Evolutionary conservation across 2,797 vertebrate genomes (phyloP).

Genomic region (Enteromius radiatus): DNA sequence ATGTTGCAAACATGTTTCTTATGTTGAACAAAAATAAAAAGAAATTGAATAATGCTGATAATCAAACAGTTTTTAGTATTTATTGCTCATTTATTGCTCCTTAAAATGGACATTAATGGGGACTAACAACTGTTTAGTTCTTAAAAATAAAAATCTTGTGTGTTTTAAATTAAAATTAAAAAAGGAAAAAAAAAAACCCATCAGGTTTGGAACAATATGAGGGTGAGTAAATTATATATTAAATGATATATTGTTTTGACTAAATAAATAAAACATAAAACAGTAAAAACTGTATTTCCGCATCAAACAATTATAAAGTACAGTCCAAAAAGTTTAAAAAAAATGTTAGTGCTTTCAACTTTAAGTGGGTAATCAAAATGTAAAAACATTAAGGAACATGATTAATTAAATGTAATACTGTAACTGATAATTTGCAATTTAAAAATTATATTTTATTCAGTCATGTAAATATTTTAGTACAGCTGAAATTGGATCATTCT

Average conservation of each 20-base stretch:
- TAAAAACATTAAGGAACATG: background rate
- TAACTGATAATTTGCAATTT: background rate
- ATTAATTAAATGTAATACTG: background rate
- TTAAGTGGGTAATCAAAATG: background rate
- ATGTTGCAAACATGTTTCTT: too few relatives aligned
- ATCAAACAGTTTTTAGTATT: background rate
- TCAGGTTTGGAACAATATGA: too few relatives aligned
- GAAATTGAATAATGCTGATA: background rate
- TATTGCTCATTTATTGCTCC: too few relatives aligned
- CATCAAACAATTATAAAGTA: background rate
- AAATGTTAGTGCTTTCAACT: background rate
- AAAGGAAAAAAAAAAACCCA: too few relatives aligned
- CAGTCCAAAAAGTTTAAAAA: background rate
- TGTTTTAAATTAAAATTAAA: too few relatives aligned
- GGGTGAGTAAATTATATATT: background rate
- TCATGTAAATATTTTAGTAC: background rate
- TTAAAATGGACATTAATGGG: too few relatives aligned
- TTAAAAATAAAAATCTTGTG: too few relatives aligned
- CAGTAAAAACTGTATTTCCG: background rate
- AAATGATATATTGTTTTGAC: background rate
- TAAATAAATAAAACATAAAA: background rate
- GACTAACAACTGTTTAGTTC: too few relatives aligned
- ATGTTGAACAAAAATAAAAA: too few relatives aligned
- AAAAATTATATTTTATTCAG: background rate
- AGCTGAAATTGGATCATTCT: background rate